phyloP scores from a whole-genome alignment of 2,888 invertebrate genomes.

The Epinotia demarniana region DNA sequence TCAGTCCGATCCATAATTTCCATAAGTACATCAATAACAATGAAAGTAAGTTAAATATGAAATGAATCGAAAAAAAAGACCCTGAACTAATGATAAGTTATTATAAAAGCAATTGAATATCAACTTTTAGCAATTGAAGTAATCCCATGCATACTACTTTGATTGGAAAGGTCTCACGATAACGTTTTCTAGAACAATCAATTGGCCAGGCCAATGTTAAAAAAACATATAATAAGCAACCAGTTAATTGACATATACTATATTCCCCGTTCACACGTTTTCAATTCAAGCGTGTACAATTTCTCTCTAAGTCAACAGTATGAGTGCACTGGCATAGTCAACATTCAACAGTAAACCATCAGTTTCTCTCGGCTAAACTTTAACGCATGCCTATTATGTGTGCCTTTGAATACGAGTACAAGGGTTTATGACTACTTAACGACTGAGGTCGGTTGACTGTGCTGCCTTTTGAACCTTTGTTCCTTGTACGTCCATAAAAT shows the following conservation, averaged over 20 bases:
- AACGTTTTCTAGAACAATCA: slow-evolving; percentile 26
- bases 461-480: slow-evolving; percentile 5
- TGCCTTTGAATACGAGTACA: not conserved
- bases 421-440: slow-evolving; percentile 25
- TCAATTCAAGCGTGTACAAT: slow-evolving; percentile 36
- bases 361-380: slow-evolving; percentile 24
- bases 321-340: slow-evolving; percentile 1
- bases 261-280: slow-evolving; percentile 42
- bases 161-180: slow-evolving; percentile 25
- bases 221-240: slow-evolving; percentile 27
- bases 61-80: too few species aligned
- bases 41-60: too few species aligned
- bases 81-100: too few species aligned
- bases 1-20: too few species aligned
- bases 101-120: too few species aligned
- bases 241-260: slow-evolving; percentile 19
- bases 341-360: slow-evolving; percentile 4
- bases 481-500: slow-evolving; percentile 1
- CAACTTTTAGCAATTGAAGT: not conserved
- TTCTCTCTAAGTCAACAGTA: slow-evolving; percentile 40
- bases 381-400: slow-evolving; percentile 16
- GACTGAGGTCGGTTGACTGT: not conserved
- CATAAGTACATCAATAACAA: too few species aligned
- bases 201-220: slow-evolving; percentile 20
- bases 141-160: not conserved